Percentiles rank a stretch among this genome's conserved stretches.
Conservation (phyloP, 2,888 invertebrate species). For the Shargacucullia verbasci region DNA sequence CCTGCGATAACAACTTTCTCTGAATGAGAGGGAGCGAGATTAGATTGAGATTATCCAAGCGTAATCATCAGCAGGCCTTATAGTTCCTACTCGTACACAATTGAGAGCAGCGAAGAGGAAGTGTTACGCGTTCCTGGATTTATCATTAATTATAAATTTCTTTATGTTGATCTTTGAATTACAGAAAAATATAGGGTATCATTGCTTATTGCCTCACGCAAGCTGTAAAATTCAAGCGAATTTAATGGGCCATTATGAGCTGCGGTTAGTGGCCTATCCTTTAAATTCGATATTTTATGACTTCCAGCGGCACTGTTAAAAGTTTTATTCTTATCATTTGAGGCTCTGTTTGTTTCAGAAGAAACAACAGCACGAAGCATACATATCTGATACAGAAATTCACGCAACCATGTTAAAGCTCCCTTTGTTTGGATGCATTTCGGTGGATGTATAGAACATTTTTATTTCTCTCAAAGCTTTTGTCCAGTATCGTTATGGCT, state of each 20-base stretch:
- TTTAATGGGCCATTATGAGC: constrained; percentile 13
- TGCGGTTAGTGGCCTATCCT: constrained; percentile 14
- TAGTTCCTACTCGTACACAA: constrained; percentile 77
- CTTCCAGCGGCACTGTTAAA: neutral
- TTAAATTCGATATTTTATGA: constrained; percentile 6
- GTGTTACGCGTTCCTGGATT: constrained; percentile 65
- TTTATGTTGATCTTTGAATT: constrained; percentile 43
- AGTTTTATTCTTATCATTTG: constrained; percentile 11
- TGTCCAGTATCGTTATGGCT: constrained; percentile 49
- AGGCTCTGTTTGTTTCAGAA: constrained; percentile 9
- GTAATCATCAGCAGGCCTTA: constrained; percentile 78
- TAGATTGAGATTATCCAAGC: constrained; percentile 78
- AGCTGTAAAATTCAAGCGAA: constrained; percentile 13
- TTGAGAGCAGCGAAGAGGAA: constrained; percentile 72
- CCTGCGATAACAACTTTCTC: constrained; percentile 77
- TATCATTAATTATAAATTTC: constrained; percentile 56
- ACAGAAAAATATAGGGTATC: constrained; percentile 42
- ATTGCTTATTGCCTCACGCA: constrained; percentile 12
- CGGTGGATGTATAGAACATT: constrained; percentile 15
- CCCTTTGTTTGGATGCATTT: constrained; percentile 41
- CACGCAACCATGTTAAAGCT: constrained; percentile 23
- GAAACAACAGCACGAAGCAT: constrained; percentile 15
- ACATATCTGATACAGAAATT: constrained; percentile 25
- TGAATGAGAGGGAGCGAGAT: constrained; percentile 73
- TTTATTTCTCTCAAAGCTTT: constrained; percentile 40